Percentiles rank a stretch among this genome's conserved stretches.
These are phyloP conservation scores for Ophioninae sp. DNA, from an alignment of 2,888 invertebrate species.

Conservation along the genomic window DNA sequence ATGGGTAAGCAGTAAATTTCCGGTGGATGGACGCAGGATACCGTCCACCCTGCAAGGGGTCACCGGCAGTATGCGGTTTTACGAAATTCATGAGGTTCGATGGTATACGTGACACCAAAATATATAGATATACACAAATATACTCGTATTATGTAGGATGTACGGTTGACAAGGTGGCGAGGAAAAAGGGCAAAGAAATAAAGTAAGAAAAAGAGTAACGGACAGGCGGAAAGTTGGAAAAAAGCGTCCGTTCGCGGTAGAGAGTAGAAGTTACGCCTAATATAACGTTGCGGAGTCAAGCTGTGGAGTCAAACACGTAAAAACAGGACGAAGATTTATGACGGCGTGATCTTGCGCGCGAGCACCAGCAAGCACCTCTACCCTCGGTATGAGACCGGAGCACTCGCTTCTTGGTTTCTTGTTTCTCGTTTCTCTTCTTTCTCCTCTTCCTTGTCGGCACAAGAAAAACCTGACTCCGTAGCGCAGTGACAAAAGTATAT, in stretches of 20 bases:
- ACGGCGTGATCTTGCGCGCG: constrained; percentile 56
- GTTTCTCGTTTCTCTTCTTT: constrained; percentile 2
- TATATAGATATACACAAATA: not conserved
- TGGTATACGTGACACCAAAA: constrained; percentile 24
- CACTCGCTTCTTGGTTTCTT: constrained; percentile 45
- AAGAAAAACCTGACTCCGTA: constrained; percentile 50
- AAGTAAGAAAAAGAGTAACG: constrained; percentile 16
- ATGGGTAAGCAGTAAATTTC: constrained; percentile 53
- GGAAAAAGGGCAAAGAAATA: constrained; percentile 24
- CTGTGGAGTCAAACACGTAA: constrained; percentile 75
- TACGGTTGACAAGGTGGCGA: constrained; percentile 15
- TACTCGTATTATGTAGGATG: constrained; percentile 4
- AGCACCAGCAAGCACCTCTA: constrained; percentile 62
- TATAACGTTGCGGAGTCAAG: constrained; percentile 71
- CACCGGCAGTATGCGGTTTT: constrained; percentile 46
- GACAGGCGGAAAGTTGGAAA: constrained; percentile 65
- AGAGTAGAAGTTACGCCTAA: constrained; percentile 75
- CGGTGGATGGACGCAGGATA: constrained; percentile 49
- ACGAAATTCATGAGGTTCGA: constrained; percentile 50
- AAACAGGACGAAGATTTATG: constrained; percentile 78
- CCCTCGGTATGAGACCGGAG: constrained; percentile 68
- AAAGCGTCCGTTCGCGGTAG: constrained; percentile 68
- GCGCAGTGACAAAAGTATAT: constrained; percentile 13
- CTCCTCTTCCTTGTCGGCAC: constrained; percentile 23
- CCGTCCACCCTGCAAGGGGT: constrained; percentile 37